phyloP scores from a whole-genome alignment of 2,888 invertebrate genomes.

The Hololepta plana region DNA sequence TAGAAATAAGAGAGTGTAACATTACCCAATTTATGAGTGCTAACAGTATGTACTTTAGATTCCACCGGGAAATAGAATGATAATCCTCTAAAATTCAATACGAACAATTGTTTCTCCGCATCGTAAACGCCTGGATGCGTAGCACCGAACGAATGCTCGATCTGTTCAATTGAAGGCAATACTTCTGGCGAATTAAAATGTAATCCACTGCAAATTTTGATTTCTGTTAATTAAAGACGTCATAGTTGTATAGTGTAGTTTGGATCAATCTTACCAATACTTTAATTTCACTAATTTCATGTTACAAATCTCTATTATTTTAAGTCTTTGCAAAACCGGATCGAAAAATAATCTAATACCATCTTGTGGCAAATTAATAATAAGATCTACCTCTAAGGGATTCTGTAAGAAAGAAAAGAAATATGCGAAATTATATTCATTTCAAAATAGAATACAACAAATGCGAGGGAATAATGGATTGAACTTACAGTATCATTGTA shows the following conservation, averaged over 20 bases:
- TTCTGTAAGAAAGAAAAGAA: constrained; percentile 43
- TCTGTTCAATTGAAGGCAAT: constrained; percentile 91
- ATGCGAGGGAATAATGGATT: not conserved
- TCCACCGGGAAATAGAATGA: constrained; percentile 96
- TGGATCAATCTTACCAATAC: constrained; percentile 56
- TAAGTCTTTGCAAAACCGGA: constrained; percentile 82
- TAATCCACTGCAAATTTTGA: constrained; percentile 40
- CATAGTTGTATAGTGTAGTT: not conserved
- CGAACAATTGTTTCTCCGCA: constrained; percentile 85
- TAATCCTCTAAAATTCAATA: constrained; percentile 89
- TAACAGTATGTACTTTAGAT: constrained; percentile 56
- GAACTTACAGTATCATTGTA: constrained; percentile 80
- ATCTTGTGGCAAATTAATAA: constrained; percentile 91
- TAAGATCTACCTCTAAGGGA: constrained; percentile 87
- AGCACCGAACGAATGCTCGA: constrained; percentile 97
- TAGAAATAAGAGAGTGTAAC: too few relatives aligned
- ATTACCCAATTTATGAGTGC: constrained; percentile 23
- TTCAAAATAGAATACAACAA: not conserved
- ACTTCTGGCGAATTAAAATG: constrained; percentile 87
- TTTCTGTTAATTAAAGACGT: constrained; percentile 3
- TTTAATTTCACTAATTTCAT: constrained; percentile 93
- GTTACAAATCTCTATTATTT: constrained; percentile 95
- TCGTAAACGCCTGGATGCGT: constrained; percentile 98
- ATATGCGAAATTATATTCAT: constrained; percentile 1
- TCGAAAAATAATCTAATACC: constrained; percentile 95